Base-by-base conservation (phyloP, 1,140 invertebrate genomes). In the Drosophila trapezifrons region DNA sequence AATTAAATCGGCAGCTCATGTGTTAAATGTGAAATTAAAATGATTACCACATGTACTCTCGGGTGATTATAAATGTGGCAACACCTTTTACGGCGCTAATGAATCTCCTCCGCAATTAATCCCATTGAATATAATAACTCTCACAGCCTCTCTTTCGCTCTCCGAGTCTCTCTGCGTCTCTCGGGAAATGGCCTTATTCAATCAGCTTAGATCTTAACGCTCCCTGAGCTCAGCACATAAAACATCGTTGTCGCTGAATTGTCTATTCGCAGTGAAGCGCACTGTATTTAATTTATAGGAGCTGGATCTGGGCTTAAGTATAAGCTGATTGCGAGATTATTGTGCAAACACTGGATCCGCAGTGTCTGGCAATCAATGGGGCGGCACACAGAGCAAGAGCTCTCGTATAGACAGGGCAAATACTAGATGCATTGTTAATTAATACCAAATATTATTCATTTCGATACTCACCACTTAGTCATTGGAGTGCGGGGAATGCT, bases 381-480 rank as follows among this genome's bases (percentile, higher is more conserved):
- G 32, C 29, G 20, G 13, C 40, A 37, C 18, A 56, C 32, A 29
- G n/a, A 27, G 58, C 8, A 27, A 17, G 58, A n/a, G 29, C 15
- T 20, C 29, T 37, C n/a, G 12, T 29, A 29, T 35, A 17, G 49
- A 12, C 12, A 4, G 15, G n/a, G 22, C 32, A 47, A 66, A 70
- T 42, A 70, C 52, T 25, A 22, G 54, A 46, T 55, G 22, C 59
- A 18, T 55, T 74, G 40, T 59, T 77, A 80, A 59, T 78, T 52
- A 63, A 62, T 72, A 22, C 38, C 29, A 72, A 72, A 72, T 72
- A 72, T 37, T 71, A 71, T 58, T 71, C 49, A 71, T 47, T 40
- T 20, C 54, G 54, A 56, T 77, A 81, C 82, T 86, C 59, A 86
- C 82, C 83, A 71, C 57, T 67, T 62, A 45, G 46, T 51, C 32